phyloP scores from a whole-genome alignment of 2,113 vertebrate species.

The Ochotona curzoniae region DNA sequence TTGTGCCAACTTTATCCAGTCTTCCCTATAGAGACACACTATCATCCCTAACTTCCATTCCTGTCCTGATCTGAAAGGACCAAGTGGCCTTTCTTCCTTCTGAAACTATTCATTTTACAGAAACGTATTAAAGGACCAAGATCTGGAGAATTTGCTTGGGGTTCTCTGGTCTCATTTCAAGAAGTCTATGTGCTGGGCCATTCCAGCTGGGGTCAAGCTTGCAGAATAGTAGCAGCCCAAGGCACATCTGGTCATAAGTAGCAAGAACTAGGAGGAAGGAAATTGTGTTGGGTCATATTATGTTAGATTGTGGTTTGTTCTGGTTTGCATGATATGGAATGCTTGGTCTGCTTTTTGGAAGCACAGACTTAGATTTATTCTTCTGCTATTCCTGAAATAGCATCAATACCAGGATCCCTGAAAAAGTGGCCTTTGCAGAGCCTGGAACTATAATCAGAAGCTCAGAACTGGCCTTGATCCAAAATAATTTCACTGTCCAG shows the following conservation, averaged over 20 bases:
- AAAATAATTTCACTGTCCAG: not conserved
- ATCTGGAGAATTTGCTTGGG: not conserved
- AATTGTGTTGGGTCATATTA: not conserved
- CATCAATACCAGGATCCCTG: not conserved
- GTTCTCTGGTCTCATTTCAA: not conserved
- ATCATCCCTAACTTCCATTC: not conserved
- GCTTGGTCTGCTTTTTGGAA: not conserved
- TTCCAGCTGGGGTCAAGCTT: not conserved
- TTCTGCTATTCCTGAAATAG: not conserved
- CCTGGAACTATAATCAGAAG: not conserved
- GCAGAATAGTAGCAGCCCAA: not conserved
- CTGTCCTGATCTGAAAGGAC: not conserved
- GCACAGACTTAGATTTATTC: not conserved
- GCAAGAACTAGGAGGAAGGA: not conserved
- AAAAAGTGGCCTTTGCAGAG: not conserved
- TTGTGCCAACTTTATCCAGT: not conserved
- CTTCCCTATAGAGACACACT: not conserved
- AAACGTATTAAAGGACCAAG: not conserved
- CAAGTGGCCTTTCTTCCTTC: not conserved
- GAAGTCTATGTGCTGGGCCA: not conserved
- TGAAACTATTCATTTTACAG: not conserved
- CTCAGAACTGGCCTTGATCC: not conserved
- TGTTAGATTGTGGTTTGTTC: not conserved
- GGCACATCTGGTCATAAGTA: not conserved
- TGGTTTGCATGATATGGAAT: not conserved